These are phyloP conservation scores for Siniperca scherzeri DNA, from an alignment of 2,797 vertebrate species.

Conservation along the genomic window DNA sequence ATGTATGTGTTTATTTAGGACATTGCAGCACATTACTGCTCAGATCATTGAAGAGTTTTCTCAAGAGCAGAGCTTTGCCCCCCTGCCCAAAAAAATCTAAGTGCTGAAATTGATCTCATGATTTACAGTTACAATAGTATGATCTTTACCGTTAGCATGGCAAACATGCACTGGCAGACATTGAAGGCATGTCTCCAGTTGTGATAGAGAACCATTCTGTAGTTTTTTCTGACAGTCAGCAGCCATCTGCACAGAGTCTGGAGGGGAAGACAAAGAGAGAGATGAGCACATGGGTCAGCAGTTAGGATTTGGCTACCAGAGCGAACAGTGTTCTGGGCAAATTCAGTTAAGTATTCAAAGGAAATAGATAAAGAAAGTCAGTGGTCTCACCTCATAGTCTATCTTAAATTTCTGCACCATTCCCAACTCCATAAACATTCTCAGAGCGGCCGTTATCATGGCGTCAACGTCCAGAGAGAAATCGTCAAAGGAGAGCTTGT, in stretches of 20 bases:
- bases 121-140: neutral
- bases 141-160: slow-evolving; percentile 93
- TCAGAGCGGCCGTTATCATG: slow-evolving; percentile 97
- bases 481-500: slow-evolving; percentile 97
- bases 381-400: slow-evolving; percentile 94
- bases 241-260: slow-evolving; percentile 99
- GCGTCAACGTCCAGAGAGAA: slow-evolving; percentile 97
- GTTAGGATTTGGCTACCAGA: neutral
- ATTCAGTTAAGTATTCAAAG: slow-evolving; percentile 36
- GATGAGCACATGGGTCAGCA: slow-evolving; percentile 58
- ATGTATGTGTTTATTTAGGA: neutral
- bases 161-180: slow-evolving; percentile 99
- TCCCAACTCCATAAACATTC: slow-evolving; percentile 99
- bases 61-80: neutral
- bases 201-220: slow-evolving; percentile 98
- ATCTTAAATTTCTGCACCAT: slow-evolving; percentile 99
- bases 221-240: slow-evolving; percentile 98
- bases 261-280: slow-evolving; percentile 65
- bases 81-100: neutral
- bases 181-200: slow-evolving; percentile 99
- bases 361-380: neutral
- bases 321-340: slow-evolving; percentile 12
- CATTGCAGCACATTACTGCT: neutral
- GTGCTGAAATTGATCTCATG: neutral
- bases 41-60: neutral